Evolutionary conservation across 2,888 invertebrate species (phyloP), one percentile per base, ranked within the genome.

Genomic region (Frankliniella intonsa): DNA sequence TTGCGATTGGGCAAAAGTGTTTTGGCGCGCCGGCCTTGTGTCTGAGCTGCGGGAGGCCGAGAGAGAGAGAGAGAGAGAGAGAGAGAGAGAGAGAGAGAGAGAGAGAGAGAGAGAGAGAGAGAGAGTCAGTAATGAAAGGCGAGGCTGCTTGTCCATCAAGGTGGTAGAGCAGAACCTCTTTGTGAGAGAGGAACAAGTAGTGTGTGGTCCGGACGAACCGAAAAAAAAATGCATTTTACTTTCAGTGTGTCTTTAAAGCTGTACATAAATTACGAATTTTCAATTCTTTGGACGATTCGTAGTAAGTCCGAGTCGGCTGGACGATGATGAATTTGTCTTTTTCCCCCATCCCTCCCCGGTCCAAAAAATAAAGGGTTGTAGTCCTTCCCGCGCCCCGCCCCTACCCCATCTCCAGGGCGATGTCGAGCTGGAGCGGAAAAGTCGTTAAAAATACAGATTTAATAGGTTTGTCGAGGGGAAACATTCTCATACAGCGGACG

Each of bases 401-500:
- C 25, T 22, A 12, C 69, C 25, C 69, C 69, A 22, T n/a, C n/a
- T 7, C 55, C 55, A 55, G 12, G 17, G 14, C 3, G 55, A 55
- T 7, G 14, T 55, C 38, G 55, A 17, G 55, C 55, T 12, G 55
- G 69, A 22, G 7, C 69, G 69, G 69, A 25, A 22, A 25, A 76
- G 69, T 76, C 69, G 69, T 76, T 76, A 76, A 25, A 76, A 76
- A 76, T 76, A 76, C 69, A 76, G 69, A 76, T 76, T 76, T 76
- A 76, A 76, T 76, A 25, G 69, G 69, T 76, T 76, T 76, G 69
- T 76, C 69, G 69, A 25, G 25, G n/a, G 69, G 69, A 76, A 76
- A 76, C 69, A 76, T 76, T 76, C 69, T 69, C 69, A 76, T 76
- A 25, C 69, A n/a, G 69, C 25, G 25, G 25, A 1, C 69, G 25